Percentiles rank a stretch among this genome's conserved stretches.
Conservation (phyloP, 2,888 invertebrate genomes). For the Spodoptera picta region DNA sequence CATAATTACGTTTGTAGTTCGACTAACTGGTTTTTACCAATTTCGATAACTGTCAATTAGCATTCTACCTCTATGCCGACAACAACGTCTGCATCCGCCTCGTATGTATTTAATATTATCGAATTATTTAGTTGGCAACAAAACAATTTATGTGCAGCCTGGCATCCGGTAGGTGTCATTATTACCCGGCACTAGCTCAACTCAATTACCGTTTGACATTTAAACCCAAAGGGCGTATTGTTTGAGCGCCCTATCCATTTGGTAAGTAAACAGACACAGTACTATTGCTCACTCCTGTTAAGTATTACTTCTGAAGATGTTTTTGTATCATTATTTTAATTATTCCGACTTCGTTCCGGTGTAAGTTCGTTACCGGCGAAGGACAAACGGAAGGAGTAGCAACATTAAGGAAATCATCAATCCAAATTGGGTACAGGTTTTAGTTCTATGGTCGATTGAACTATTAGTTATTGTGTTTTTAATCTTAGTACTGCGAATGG, state of each 20-base stretch:
- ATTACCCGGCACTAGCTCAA: conserved; percentile 56
- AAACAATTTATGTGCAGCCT: conserved; percentile 57
- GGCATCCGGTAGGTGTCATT: conserved; percentile 65
- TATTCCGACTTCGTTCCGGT: conserved; percentile 1
- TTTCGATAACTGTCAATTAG: conserved; percentile 58
- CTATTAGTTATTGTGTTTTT: conserved; percentile 56
- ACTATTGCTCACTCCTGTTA: conserved; percentile 27
- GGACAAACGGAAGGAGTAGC: conserved; percentile 38
- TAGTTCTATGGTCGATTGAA: conserved; percentile 39
- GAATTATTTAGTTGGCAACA: conserved; percentile 50
- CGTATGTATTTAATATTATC: conserved; percentile 47
- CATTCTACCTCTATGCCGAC: conserved; percentile 44
- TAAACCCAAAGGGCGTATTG: conserved; percentile 66
- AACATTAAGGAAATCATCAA: conserved; percentile 53
- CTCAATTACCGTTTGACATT: conserved; percentile 70
- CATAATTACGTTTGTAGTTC: conserved; percentile 42
- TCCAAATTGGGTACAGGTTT: conserved; percentile 31
- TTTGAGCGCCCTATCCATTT: conserved; percentile 51
- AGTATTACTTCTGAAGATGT: conserved; percentile 14
- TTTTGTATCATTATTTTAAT: conserved; percentile 19
- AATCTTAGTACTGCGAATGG: conserved; percentile 62
- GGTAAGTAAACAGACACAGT: conserved; percentile 53
- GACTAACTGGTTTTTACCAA: conserved; percentile 51
- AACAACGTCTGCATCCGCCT: conserved; percentile 49
- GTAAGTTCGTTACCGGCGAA: neutral